Percentiles rank a stretch among this genome's conserved stretches.
Evolutionary conservation across 2,113 vertebrate genomes (phyloP).

Genomic region (Marmota monax): DNA sequence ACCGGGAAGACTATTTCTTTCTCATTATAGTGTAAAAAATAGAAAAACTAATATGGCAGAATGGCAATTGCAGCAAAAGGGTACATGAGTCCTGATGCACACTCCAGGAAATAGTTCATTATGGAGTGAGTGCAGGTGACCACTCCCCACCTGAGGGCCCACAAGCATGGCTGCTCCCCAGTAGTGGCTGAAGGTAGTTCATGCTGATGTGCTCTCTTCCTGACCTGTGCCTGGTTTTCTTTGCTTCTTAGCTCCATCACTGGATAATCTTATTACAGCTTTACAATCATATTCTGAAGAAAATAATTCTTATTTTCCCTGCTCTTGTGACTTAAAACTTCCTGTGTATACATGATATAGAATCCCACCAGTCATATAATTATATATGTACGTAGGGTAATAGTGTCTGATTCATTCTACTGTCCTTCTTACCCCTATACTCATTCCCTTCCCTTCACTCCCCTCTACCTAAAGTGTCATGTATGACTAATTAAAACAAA

Average conservation of each 20-base stretch:
- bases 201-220: background rate
- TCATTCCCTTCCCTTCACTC: too few species aligned
- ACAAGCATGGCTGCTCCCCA: rapidly evolving
- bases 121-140: rapidly evolving
- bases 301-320: background rate
- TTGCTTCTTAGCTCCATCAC: background rate
- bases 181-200: rapidly evolving
- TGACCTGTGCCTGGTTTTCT: background rate
- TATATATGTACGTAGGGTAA: too few species aligned
- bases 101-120: rapidly evolving
- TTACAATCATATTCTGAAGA: background rate
- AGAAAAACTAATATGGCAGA: background rate
- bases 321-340: background rate
- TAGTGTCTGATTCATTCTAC: too few species aligned
- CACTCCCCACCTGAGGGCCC: rapidly evolving
- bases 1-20: background rate
- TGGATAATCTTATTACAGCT: background rate
- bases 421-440: too few species aligned
- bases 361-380: too few species aligned
- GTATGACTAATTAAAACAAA: too few species aligned
- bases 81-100: rapidly evolving
- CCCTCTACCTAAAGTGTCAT: too few species aligned
- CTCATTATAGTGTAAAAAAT: background rate
- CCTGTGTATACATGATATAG: background rate
- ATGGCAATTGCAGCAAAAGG: background rate